Evolutionary conservation across 2,888 invertebrate species (phyloP).

Genomic region (Lissocephala sabroskyi): DNA sequence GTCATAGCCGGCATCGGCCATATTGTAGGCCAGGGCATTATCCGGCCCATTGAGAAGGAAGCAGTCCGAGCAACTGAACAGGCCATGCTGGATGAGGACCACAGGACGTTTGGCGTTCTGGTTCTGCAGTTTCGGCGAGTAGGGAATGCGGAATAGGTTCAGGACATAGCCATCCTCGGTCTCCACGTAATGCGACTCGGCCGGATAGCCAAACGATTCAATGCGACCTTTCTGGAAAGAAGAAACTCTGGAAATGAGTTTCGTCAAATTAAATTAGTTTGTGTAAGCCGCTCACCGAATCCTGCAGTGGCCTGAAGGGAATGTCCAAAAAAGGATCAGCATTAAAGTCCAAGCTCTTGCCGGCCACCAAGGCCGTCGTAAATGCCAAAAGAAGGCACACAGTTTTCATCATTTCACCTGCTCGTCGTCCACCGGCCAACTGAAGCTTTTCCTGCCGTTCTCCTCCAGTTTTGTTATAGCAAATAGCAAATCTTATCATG

Average conservation of each 20-base stretch:
- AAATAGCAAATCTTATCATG: not conserved
- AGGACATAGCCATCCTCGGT: conserved; percentile 90
- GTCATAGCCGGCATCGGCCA: conserved; percentile 74
- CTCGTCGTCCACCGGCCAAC: conserved; percentile 14
- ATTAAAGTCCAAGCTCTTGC: not conserved
- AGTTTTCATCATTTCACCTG: conserved; percentile 22
- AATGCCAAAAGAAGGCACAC: conserved; percentile 15
- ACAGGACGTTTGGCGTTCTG: conserved; percentile 72
- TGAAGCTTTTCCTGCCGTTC: conserved; percentile 6
- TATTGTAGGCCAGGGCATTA: conserved; percentile 75
- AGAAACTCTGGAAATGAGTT: not conserved
- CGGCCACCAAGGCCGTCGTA: conserved; percentile 16
- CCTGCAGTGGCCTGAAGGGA: conserved; percentile 47
- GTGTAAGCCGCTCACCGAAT: conserved; percentile 29
- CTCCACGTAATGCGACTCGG: conserved; percentile 80
- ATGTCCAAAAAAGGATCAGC: conserved; percentile 47
- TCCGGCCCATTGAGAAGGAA: conserved; percentile 82
- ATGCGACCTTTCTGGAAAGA: conserved; percentile 55
- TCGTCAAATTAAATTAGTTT: not conserved
- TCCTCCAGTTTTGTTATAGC: no score
- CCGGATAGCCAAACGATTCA: conserved; percentile 74
- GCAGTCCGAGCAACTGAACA: conserved; percentile 78
- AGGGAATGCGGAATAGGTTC: conserved; percentile 85
- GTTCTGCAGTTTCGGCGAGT: conserved; percentile 68
- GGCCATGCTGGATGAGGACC: conserved; percentile 85